A percentile compares a stretch with the other conserved stretches of the same genome.
Conservation (phyloP, 23 tunicate genomes). For the Trididemnum nubilum region DNA sequence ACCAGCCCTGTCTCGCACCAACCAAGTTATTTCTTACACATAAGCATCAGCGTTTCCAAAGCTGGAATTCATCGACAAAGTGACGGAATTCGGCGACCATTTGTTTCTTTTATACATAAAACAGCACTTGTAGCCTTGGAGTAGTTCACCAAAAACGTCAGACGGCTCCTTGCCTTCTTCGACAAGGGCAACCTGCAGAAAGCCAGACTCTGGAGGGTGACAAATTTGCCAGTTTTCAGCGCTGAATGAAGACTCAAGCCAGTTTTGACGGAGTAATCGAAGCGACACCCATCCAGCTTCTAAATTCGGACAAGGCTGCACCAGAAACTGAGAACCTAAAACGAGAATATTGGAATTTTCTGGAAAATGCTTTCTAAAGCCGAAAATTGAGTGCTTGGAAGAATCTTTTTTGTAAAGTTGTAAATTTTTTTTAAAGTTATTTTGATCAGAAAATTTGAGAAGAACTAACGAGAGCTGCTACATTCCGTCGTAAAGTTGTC, state of each 20-base stretch:
- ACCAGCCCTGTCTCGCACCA: too few species aligned
- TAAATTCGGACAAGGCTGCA: background rate
- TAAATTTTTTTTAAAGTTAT: too few species aligned
- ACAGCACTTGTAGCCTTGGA: background rate
- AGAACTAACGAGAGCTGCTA: too few species aligned
- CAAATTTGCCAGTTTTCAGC: background rate
- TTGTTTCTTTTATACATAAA: background rate
- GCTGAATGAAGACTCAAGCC: background rate
- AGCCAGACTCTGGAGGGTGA: too few species aligned
- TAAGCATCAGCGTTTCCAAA: too few species aligned
- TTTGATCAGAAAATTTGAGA: too few species aligned
- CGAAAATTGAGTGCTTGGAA: too few species aligned
- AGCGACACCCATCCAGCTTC: background rate
- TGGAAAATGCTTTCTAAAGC: too few species aligned
- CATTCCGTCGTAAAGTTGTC: too few species aligned
- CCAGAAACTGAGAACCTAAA: constrained; percentile 20
- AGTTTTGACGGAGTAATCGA: background rate
- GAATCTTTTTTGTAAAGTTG: too few species aligned
- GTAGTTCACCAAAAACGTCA: background rate
- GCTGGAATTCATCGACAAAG: constrained; percentile 4
- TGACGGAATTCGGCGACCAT: constrained; percentile 22
- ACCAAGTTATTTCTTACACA: too few species aligned
- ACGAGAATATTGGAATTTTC: background rate
- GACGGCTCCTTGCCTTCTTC: background rate
- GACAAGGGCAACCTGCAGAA: background rate